These are phyloP conservation scores for Pollenia griseotomentosa DNA, from an alignment of 2,888 invertebrate genomes.

Conservation along the genomic window DNA sequence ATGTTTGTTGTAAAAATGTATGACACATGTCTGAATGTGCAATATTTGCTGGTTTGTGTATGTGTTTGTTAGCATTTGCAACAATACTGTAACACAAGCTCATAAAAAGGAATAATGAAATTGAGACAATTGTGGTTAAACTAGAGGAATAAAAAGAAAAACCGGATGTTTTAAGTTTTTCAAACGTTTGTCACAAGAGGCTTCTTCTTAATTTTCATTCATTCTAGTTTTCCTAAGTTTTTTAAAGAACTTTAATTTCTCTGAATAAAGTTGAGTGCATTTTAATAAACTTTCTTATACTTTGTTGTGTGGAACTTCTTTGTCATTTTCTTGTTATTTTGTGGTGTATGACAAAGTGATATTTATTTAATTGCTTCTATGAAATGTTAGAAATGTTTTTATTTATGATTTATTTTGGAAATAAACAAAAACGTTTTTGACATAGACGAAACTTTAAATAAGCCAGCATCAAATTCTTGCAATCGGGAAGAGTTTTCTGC, in stretches of 20 bases:
- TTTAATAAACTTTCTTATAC: background rate
- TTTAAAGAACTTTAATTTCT: slow-evolving; percentile 2
- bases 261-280: background rate
- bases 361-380: background rate
- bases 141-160: slow-evolving; percentile 32
- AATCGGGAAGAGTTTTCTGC: too few species aligned
- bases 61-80: background rate
- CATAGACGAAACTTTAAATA: too few species aligned
- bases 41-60: background rate
- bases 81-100: background rate
- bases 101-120: slow-evolving; percentile 28
- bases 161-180: background rate
- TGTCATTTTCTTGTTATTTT: background rate
- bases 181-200: background rate
- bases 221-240: background rate
- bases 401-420: too few species aligned
- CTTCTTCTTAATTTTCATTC: background rate
- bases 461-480: too few species aligned
- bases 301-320: background rate
- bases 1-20: background rate
- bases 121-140: slow-evolving; percentile 48
- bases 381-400: background rate
- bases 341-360: background rate
- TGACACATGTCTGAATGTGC: background rate
- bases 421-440: too few species aligned